These are phyloP conservation scores for Ciconia maguari DNA, from an alignment of 2,113 vertebrate genomes.

Conservation along the genomic window DNA sequence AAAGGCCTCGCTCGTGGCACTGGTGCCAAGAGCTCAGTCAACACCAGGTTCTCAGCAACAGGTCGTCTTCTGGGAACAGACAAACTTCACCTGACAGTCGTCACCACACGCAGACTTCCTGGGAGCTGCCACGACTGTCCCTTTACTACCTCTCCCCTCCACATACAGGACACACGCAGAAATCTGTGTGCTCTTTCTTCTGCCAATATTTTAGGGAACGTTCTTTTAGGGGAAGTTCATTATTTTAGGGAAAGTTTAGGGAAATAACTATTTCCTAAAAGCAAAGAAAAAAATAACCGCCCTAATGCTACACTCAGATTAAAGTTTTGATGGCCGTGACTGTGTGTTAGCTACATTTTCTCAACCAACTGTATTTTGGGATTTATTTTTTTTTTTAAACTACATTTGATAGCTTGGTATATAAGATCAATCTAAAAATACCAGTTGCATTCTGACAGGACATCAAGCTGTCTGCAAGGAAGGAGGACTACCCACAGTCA, in stretches of 20 bases:
- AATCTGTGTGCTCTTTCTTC: accelerated
- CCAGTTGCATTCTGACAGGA: background rate
- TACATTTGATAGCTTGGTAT: background rate
- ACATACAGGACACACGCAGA: accelerated
- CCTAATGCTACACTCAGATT: background rate
- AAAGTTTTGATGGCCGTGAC: background rate
- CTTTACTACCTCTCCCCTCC: background rate
- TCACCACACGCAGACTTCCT: too few relatives aligned
- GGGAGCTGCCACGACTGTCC: background rate
- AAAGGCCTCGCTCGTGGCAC: background rate
- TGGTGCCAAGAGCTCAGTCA: background rate
- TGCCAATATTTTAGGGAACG: too few relatives aligned
- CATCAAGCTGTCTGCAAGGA: background rate
- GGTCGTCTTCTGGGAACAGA: background rate
- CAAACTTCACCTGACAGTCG: background rate
- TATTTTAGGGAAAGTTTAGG: background rate
- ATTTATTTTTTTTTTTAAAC: background rate
- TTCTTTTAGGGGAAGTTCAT: too few relatives aligned
- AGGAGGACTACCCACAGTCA: background rate
- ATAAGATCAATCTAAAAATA: background rate
- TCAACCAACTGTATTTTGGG: too few relatives aligned
- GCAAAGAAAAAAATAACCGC: background rate
- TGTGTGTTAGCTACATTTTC: background rate
- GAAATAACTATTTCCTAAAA: background rate
- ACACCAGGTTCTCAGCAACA: background rate